Conservation (phyloP, 2,888 invertebrate species). For the Microplitis manilae region DNA sequence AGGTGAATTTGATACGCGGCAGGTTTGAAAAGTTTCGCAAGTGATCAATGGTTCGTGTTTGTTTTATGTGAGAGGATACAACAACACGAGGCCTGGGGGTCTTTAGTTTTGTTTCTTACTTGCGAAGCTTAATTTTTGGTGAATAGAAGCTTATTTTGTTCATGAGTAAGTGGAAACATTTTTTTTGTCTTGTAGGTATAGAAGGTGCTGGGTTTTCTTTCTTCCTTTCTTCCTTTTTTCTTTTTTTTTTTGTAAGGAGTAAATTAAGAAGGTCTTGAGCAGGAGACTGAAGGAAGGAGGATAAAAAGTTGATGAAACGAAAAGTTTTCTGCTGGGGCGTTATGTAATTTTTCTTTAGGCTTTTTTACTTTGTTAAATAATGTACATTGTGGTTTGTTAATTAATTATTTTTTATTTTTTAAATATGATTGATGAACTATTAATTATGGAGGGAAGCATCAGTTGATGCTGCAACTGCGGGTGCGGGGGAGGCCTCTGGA, state of each 20-base stretch:
- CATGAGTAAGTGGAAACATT: not conserved
- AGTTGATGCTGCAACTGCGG: not conserved
- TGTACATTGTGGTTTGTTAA: not conserved
- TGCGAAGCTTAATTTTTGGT: not conserved
- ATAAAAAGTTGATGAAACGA: not conserved
- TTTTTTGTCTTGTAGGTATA: not conserved
- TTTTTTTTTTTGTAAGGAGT: not conserved
- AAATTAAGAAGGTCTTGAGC: not conserved
- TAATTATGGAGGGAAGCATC: no score
- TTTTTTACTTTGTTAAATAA: no score
- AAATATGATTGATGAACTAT: not conserved
- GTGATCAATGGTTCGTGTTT: constrained; percentile 7
- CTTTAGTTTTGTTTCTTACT: not conserved
- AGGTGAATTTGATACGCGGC: constrained; percentile 24
- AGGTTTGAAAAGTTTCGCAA: constrained; percentile 5
- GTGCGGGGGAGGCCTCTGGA: not conserved
- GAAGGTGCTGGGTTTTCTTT: not conserved
- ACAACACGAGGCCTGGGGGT: not conserved
- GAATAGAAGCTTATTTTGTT: not conserved
- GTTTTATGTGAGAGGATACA: constrained; percentile 9
- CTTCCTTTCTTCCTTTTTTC: not conserved
- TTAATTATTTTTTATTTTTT: not conserved
- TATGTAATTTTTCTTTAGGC: not conserved
- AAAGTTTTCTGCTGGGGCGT: not conserved
- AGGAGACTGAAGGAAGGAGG: not conserved